These are phyloP conservation scores for Aurelia sp. DNA, from an alignment of 30 jellyfish, hydroid and myxozoan genomes.

Conservation along the genomic window DNA sequence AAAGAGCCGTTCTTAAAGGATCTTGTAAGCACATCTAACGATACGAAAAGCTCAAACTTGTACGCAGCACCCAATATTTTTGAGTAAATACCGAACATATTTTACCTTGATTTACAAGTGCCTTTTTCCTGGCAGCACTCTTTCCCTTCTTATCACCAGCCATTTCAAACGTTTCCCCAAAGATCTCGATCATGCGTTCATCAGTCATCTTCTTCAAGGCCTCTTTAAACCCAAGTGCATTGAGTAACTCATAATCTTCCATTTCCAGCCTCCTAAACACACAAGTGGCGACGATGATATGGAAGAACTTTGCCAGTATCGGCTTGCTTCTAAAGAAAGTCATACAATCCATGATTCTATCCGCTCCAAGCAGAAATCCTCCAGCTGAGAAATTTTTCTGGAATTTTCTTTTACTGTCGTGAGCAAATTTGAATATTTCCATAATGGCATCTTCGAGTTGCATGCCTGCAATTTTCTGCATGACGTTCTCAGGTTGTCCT, in stretches of 20 bases:
- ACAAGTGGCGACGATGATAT: constrained; percentile 77
- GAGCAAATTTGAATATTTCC: constrained; percentile 28
- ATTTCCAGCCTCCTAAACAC: constrained; percentile 62
- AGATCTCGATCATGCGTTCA: constrained; percentile 35
- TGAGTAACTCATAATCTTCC: constrained; percentile 67
- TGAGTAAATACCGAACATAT: no score
- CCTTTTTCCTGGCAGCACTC: background rate
- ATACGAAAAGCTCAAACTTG: no score
- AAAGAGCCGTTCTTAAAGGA: no score
- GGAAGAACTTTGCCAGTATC: constrained; percentile 66
- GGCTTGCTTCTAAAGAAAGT: constrained; percentile 41
- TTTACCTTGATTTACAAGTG: background rate
- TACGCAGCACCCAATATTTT: no score
- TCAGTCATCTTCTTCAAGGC: constrained; percentile 60
- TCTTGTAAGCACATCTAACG: no score
- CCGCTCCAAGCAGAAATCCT: constrained; percentile 17
- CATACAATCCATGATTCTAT: constrained; percentile 28
- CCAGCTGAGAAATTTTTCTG: background rate
- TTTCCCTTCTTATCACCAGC: background rate
- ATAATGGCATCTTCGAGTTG: constrained; percentile 55
- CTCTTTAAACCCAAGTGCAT: constrained; percentile 73
- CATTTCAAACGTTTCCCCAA: background rate
- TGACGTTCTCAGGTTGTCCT: constrained; percentile 46
- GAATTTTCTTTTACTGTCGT: background rate
- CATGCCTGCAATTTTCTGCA: constrained; percentile 65